A percentile compares a stretch with the other conserved stretches of the same genome.
These are phyloP conservation scores for Mixornis gularis DNA, from an alignment of 2,113 vertebrate genomes.

Conservation along the genomic window DNA sequence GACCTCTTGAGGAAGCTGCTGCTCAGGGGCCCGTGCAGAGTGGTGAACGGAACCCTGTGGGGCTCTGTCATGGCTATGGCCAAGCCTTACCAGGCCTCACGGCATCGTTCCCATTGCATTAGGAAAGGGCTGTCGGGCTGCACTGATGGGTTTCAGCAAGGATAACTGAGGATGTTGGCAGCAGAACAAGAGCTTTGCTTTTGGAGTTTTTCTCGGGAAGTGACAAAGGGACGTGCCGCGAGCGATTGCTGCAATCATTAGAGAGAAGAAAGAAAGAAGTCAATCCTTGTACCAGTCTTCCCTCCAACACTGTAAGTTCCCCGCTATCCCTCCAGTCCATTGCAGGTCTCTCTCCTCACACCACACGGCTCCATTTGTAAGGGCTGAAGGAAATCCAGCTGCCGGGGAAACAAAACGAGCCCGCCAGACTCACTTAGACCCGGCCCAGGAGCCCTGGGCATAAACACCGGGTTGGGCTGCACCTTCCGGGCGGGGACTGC, in stretches of 20 bases:
- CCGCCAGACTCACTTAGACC: not conserved
- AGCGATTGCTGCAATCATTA: not conserved
- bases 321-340: not conserved
- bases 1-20: constrained; percentile 67
- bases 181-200: rapidly evolving
- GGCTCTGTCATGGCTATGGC: constrained; percentile 82
- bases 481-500: not conserved
- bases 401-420: not conserved
- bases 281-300: not conserved
- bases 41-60: constrained; percentile 81
- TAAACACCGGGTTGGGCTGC: not conserved
- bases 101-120: constrained; percentile 52
- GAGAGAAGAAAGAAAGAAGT: not conserved
- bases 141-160: rapidly evolving
- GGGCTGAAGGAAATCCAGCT: not conserved
- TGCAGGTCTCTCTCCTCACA: not conserved
- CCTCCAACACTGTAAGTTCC: not conserved
- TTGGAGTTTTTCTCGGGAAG: not conserved
- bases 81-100: constrained; percentile 46
- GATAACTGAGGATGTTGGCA: rapidly evolving
- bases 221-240: not conserved
- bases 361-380: not conserved
- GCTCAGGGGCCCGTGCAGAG: constrained; percentile 68
- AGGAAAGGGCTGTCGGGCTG: not conserved
- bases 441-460: not conserved